These are phyloP conservation scores for Oryzias sinensis DNA, from an alignment of 2,797 vertebrate genomes.

Conservation along the genomic window DNA sequence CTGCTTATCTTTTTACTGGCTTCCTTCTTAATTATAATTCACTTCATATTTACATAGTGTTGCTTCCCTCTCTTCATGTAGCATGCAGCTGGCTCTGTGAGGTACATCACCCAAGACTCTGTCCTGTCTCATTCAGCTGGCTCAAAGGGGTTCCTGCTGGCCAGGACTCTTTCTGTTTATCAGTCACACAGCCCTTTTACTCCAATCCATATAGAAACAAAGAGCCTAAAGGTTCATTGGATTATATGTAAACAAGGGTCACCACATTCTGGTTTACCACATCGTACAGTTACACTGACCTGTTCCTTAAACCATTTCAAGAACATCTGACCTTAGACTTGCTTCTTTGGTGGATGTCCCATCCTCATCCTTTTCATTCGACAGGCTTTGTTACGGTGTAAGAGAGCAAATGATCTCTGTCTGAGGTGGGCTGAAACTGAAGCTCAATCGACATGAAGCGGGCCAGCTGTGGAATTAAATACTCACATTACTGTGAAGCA, in stretches of 20 bases:
- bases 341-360: conserved; percentile 15
- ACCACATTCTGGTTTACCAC: conserved; percentile 1
- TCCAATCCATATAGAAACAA: conserved; percentile 13
- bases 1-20: background rate
- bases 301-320: conserved; percentile 15
- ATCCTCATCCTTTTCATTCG: conserved; percentile 19
- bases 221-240: conserved; percentile 5
- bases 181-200: conserved; percentile 1
- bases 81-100: conserved; percentile 39
- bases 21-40: background rate
- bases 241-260: conserved; percentile 31
- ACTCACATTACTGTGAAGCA: conserved; percentile 65
- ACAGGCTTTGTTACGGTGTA: conserved; percentile 30
- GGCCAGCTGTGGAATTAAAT: conserved; percentile 72
- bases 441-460: conserved; percentile 65
- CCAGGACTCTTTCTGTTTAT: conserved; percentile 20
- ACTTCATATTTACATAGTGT: background rate
- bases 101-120: conserved; percentile 12
- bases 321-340: conserved; percentile 10
- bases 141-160: conserved; percentile 33
- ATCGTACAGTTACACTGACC: conserved; percentile 5
- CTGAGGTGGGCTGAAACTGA: conserved; percentile 53
- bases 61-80: conserved; percentile 17
- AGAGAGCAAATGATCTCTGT: conserved; percentile 50
- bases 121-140: conserved; percentile 60